phyloP scores from a whole-genome alignment of 2,113 vertebrate species.

The Periophthalmodon schlosseri region DNA sequence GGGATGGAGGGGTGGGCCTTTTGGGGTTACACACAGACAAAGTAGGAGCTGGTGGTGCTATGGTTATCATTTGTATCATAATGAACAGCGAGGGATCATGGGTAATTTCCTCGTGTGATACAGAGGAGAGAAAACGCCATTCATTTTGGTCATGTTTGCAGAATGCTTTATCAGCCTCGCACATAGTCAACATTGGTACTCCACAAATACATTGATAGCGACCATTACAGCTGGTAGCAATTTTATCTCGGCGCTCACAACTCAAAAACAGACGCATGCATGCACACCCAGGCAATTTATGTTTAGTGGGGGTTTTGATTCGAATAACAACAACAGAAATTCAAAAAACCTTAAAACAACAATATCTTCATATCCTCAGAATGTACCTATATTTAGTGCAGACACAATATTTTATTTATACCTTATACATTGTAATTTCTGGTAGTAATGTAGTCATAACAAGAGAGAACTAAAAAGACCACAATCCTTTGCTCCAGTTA shows the following conservation, averaged over 20 bases:
- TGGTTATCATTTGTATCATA: slow-evolving; percentile 69
- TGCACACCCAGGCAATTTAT: slow-evolving; percentile 34
- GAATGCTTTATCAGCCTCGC: slow-evolving; percentile 75
- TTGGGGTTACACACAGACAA: slow-evolving; percentile 25
- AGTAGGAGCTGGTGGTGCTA: slow-evolving; percentile 47
- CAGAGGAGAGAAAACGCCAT: slow-evolving; percentile 66
- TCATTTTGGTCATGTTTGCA: slow-evolving; percentile 61
- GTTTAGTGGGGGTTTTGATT: not conserved
- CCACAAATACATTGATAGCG: slow-evolving; percentile 57
- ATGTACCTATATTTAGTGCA: not conserved
- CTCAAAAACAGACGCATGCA: slow-evolving; percentile 16
- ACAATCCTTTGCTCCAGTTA: too few species aligned
- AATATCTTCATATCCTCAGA: not conserved
- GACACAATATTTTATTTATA: not conserved
- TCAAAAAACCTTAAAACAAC: not conserved
- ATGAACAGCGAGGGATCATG: slow-evolving; percentile 62
- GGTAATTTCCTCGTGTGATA: slow-evolving; percentile 58
- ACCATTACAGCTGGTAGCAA: slow-evolving; percentile 66
- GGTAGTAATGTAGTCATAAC: not conserved
- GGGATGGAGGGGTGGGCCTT: slow-evolving; percentile 51
- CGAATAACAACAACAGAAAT: not conserved
- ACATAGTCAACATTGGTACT: slow-evolving; percentile 76
- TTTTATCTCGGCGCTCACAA: slow-evolving; percentile 47
- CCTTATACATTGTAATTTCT: too few species aligned
- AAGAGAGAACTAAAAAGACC: not conserved